Conservation (phyloP, 2,888 invertebrate genomes). For the Colletes collaris region DNA sequence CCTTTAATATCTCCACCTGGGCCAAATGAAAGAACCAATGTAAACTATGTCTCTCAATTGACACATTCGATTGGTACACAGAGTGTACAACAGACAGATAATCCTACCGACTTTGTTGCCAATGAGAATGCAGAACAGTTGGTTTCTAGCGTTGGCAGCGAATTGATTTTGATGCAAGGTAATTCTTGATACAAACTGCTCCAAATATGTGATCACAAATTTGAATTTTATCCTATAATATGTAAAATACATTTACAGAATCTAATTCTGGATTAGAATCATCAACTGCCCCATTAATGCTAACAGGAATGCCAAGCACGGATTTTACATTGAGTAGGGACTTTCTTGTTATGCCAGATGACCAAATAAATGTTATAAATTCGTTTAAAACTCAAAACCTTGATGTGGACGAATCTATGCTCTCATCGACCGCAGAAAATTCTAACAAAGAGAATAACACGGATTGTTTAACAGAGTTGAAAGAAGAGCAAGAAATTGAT, state of each 20-base stretch:
- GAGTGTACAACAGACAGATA: slow-evolving; percentile 71
- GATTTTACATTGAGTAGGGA: slow-evolving; percentile 79
- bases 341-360: slow-evolving; percentile 81
- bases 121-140: slow-evolving; percentile 75
- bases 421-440: slow-evolving; percentile 51
- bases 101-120: slow-evolving; percentile 75
- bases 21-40: slow-evolving; percentile 69
- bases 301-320: slow-evolving; percentile 77
- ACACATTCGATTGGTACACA: slow-evolving; percentile 71
- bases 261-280: slow-evolving; percentile 76
- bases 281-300: slow-evolving; percentile 77
- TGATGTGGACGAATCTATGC: slow-evolving; percentile 64
- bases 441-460: slow-evolving; percentile 55
- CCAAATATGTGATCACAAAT: background rate
- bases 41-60: slow-evolving; percentile 75
- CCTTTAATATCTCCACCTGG: slow-evolving; percentile 78
- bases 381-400: slow-evolving; percentile 76
- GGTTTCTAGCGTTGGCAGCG: slow-evolving; percentile 76
- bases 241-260: slow-evolving; percentile 62
- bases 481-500: slow-evolving; percentile 41
- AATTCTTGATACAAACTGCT: slow-evolving; percentile 27
- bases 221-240: background rate
- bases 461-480: slow-evolving; percentile 17
- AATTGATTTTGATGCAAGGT: slow-evolving; percentile 81
- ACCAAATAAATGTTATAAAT: slow-evolving; percentile 79